Evolutionary conservation across 2,113 vertebrate species (phyloP).

Genomic region (Salvator merianae): DNA sequence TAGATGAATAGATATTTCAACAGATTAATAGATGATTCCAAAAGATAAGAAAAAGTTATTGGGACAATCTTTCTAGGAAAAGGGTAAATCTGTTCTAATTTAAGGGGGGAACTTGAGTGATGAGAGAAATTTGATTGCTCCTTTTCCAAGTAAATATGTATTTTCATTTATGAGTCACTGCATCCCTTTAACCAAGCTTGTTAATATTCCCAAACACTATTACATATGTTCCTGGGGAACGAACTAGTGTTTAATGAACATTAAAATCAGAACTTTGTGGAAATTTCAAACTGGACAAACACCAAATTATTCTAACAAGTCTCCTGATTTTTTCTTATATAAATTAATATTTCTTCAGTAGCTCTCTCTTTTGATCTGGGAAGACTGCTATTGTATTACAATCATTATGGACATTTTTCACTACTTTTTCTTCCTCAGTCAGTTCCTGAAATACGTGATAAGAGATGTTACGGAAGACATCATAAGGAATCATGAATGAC

Average conservation of each 20-base stretch:
- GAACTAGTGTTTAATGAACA: slow-evolving; percentile 70
- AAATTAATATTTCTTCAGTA: slow-evolving; percentile 63
- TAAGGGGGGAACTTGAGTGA: slow-evolving; percentile 28
- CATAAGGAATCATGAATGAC: slow-evolving; percentile 39
- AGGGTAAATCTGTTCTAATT: not conserved
- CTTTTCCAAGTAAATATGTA: slow-evolving; percentile 65
- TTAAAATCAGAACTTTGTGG: slow-evolving; percentile 65
- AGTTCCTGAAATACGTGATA: slow-evolving; percentile 36
- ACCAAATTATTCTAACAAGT: slow-evolving; percentile 66
- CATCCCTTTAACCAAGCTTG: slow-evolving; percentile 70
- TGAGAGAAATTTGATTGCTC: slow-evolving; percentile 63
- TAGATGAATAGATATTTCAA: no score
- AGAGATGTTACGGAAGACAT: slow-evolving; percentile 47
- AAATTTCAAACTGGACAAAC: slow-evolving; percentile 65
- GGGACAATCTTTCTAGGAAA: not conserved
- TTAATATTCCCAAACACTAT: slow-evolving; percentile 71
- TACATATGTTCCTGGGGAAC: slow-evolving; percentile 68
- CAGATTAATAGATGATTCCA: not conserved
- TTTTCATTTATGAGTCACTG: slow-evolving; percentile 70
- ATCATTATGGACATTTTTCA: slow-evolving; percentile 59
- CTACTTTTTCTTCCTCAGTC: slow-evolving; percentile 35
- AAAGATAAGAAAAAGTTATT: not conserved
- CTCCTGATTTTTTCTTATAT: slow-evolving; percentile 58
- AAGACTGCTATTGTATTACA: slow-evolving; percentile 59
- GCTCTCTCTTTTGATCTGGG: slow-evolving; percentile 58